Conservation (phyloP, 2,113 vertebrate species). For the Donacobius atricapilla region DNA sequence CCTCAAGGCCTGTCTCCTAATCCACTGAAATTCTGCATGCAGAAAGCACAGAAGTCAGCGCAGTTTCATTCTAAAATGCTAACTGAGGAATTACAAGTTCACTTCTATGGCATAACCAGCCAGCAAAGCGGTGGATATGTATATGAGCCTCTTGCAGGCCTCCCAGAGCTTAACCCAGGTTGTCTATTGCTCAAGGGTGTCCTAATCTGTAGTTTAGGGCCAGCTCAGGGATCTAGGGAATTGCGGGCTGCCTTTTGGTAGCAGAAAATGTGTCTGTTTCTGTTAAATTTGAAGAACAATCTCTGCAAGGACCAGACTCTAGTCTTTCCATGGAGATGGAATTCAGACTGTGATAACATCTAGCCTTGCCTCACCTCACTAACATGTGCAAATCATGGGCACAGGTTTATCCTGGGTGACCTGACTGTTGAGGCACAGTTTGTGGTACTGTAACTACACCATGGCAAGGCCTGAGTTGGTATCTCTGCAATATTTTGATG, state of each 20-base stretch:
- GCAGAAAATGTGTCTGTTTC: not conserved
- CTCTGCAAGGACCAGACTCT: not conserved
- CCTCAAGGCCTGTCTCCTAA: not conserved
- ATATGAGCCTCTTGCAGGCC: not conserved
- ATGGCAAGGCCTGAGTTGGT: not conserved
- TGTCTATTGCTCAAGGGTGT: not conserved
- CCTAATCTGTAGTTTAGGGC: not conserved
- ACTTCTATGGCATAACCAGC: not conserved
- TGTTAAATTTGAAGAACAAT: not conserved
- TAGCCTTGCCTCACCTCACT: not conserved
- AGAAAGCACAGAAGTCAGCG: constrained; percentile 17
- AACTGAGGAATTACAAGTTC: not conserved
- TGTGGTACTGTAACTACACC: not conserved
- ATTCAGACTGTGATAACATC: not conserved
- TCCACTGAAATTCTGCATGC: not conserved
- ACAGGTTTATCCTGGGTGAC: not conserved
- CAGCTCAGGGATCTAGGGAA: not conserved
- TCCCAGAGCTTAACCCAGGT: not conserved
- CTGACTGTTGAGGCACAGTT: not conserved
- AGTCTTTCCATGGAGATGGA: not conserved
- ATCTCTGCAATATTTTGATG: not conserved
- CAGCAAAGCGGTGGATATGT: not conserved
- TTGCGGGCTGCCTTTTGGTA: not conserved
- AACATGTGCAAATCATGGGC: not conserved
- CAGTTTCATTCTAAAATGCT: not conserved